Evolutionary conservation across 92 coral and sea anemone species (phyloP).

Genomic region (Pocillopora meandrina): DNA sequence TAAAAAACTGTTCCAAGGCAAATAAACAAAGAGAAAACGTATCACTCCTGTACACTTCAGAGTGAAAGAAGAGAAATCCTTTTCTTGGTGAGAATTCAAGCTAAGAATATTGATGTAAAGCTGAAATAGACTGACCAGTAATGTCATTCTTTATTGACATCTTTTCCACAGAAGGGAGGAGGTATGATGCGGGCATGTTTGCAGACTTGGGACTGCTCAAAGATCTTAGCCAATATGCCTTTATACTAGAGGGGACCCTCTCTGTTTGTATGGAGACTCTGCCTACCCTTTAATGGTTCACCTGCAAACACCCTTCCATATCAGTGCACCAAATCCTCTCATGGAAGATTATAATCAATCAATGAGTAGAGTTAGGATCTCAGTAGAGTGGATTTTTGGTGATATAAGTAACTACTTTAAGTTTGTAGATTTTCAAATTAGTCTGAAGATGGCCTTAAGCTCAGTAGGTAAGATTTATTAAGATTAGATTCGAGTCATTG

Average conservation of each 20-base stretch:
- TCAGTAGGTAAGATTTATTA: constrained; percentile 38
- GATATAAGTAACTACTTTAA: not conserved
- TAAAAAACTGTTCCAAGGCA: too few species aligned
- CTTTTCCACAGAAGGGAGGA: constrained; percentile 24
- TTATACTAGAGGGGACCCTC: constrained; percentile 15
- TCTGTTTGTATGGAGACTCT: constrained; percentile 1
- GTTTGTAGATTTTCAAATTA: too few species aligned
- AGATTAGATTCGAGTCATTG: too few species aligned
- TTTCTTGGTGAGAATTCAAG: too few species aligned
- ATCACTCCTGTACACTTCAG: too few species aligned
- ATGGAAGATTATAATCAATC: too few species aligned
- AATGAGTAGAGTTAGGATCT: constrained; percentile 24
- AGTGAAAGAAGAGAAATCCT: too few species aligned
- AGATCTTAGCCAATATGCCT: constrained; percentile 30
- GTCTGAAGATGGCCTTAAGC: not conserved
- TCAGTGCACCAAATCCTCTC: too few species aligned
- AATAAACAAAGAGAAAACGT: too few species aligned
- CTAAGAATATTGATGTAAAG: not conserved
- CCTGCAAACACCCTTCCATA: too few species aligned
- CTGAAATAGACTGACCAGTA: not conserved
- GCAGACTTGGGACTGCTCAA: constrained; percentile 12
- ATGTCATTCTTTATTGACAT: not conserved
- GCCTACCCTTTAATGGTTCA: not conserved
- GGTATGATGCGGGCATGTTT: constrained; percentile 37
- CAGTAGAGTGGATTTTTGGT: not conserved